These are phyloP conservation scores for Drosophila anomalipes DNA, from an alignment of 2,888 invertebrate species.

Conservation along the genomic window DNA sequence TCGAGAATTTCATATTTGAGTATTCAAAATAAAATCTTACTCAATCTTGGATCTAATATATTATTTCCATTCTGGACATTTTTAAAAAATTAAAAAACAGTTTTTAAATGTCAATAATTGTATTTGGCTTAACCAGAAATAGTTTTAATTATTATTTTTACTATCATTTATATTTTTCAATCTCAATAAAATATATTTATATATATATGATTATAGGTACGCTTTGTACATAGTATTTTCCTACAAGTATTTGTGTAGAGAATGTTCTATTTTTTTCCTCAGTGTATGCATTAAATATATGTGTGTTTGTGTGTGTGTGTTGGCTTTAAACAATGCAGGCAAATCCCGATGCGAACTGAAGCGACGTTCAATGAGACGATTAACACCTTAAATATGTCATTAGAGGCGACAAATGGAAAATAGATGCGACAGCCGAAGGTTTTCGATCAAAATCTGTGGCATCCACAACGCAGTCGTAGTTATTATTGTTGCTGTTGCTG, in stretches of 20 bases:
- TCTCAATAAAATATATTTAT: not conserved
- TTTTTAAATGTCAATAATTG: fast-evolving
- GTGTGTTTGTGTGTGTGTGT: slow-evolving; percentile 12
- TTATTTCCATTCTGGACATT: too few species aligned
- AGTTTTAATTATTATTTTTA: not conserved
- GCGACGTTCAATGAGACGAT: slow-evolving; percentile 74
- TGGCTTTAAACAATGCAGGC: slow-evolving; percentile 50
- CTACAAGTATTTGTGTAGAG: not conserved
- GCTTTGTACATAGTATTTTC: not conserved
- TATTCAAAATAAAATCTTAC: not conserved
- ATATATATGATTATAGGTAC: not conserved
- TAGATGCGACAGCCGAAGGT: slow-evolving; percentile 63
- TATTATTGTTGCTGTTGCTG: slow-evolving; percentile 3
- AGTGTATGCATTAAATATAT: not conserved
- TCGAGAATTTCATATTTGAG: not conserved
- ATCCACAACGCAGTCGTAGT: slow-evolving; percentile 3
- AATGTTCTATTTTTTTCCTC: not conserved
- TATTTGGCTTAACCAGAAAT: not conserved
- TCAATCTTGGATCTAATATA: not conserved
- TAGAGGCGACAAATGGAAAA: slow-evolving; percentile 77
- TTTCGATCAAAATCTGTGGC: slow-evolving; percentile 42
- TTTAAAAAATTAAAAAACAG: not conserved
- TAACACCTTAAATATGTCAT: slow-evolving; percentile 80
- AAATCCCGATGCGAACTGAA: slow-evolving; percentile 56
- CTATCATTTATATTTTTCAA: not conserved